A percentile compares a stretch with the other conserved stretches of the same genome.
Evolutionary conservation across 2,113 vertebrate genomes (phyloP).

Genomic region (Etia nguti): DNA sequence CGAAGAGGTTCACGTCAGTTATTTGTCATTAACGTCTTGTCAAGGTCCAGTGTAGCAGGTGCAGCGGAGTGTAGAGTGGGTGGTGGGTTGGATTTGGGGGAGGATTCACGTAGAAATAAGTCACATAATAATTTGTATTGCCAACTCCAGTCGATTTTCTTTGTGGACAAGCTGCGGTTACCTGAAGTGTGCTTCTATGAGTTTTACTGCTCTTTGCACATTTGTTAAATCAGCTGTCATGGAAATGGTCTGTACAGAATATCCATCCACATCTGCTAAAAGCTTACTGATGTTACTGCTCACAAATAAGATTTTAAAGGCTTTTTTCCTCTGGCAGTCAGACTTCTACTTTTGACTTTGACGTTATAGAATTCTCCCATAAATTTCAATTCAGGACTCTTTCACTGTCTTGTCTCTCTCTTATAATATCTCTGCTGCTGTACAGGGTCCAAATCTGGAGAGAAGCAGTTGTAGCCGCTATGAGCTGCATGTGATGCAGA

Average conservation of each 20-base stretch:
- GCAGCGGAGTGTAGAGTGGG: not conserved
- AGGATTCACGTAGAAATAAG: not conserved
- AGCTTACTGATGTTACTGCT: not conserved
- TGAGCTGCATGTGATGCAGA: conserved; percentile 17
- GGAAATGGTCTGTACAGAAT: not conserved
- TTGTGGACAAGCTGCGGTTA: not conserved
- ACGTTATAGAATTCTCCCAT: not conserved
- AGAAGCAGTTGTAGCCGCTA: conserved; percentile 49
- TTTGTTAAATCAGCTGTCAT: not conserved
- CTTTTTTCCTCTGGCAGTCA: not conserved
- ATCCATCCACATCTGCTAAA: not conserved
- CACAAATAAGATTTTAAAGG: not conserved
- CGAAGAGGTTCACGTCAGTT: not conserved
- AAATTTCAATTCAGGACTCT: not conserved
- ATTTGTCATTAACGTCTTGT: not conserved
- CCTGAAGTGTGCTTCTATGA: not conserved
- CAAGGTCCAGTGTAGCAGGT: not conserved
- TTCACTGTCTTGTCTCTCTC: not conserved
- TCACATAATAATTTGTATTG: not conserved
- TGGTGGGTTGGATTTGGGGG: not conserved
- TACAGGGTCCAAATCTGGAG: not conserved
- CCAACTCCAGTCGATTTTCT: not conserved
- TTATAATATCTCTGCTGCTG: not conserved
- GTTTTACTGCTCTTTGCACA: not conserved
- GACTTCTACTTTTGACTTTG: not conserved